Percentiles rank a stretch among this genome's conserved stretches.
These are phyloP conservation scores for Archips crataeganus DNA, from an alignment of 2,888 invertebrate species.

Conservation along the genomic window DNA sequence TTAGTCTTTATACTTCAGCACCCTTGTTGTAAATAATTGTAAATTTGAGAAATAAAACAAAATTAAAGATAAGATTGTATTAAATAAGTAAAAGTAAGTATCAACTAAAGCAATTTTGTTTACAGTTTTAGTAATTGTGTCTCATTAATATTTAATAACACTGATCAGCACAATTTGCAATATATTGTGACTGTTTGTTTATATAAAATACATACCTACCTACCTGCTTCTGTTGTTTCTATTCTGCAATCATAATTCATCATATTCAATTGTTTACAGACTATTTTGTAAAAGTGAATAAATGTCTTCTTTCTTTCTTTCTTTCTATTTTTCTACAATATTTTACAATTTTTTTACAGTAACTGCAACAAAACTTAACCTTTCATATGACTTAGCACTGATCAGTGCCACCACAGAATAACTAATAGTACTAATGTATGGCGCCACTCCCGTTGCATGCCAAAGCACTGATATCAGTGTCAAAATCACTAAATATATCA, in stretches of 20 bases:
- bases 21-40: no score
- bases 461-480: no score
- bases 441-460: no score
- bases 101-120: conserved; percentile 8
- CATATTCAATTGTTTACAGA: not conserved
- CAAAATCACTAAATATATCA: no score
- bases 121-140: not conserved
- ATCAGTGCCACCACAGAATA: no score
- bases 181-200: conserved; percentile 11
- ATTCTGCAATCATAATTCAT: not conserved
- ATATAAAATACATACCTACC: not conserved
- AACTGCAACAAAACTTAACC: not conserved
- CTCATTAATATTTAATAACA: not conserved
- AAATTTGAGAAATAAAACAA: not conserved
- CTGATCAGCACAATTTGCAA: not conserved
- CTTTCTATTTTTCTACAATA: conserved; percentile 4
- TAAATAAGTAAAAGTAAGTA: conserved; percentile 2
- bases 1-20: no score
- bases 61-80: conserved; percentile 3
- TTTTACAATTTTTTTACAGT: not conserved
- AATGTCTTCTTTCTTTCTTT: no score
- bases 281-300: no score
- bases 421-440: no score
- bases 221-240: not conserved
- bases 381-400: no score